Conservation (phyloP, 2,888 invertebrate species). For the Callosobruchus maculatus region DNA sequence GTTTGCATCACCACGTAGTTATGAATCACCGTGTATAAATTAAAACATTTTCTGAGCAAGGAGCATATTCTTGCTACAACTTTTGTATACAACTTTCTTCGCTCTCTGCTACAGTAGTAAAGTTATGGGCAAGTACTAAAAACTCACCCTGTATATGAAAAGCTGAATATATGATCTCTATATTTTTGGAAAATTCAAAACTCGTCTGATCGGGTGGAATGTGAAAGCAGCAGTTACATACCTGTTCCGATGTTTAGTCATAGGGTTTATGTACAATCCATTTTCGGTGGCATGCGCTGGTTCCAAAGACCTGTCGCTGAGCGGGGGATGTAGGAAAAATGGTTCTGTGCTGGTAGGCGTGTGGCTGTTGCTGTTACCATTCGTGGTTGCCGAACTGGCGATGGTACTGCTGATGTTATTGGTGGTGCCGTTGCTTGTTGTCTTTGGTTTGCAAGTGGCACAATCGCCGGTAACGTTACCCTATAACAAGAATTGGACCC, state of each 20-base stretch:
- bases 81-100: no score
- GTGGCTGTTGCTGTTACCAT: conserved; percentile 33
- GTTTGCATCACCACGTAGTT: no score
- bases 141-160: no score
- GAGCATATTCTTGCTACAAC: no score
- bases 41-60: no score
- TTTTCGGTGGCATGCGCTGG: conserved; percentile 61
- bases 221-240: conserved; percentile 6
- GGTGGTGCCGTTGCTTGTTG: conserved; percentile 7
- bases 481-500: conserved; percentile 24
- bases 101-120: no score
- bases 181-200: no score
- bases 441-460: conserved; percentile 43
- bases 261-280: conserved; percentile 81
- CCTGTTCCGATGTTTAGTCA: conserved; percentile 55
- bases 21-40: no score
- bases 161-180: no score
- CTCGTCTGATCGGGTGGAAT: no score
- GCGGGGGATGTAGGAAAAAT: conserved; percentile 74
- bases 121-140: no score
- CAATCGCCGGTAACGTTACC: conserved; percentile 43
- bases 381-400: conserved; percentile 30
- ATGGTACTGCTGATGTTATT: neutral
- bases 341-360: conserved; percentile 56
- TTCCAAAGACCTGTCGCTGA: conserved; percentile 42